Evolutionary conservation across 2,797 vertebrate species (phyloP).

Genomic region (Dicrostonyx torquatus): DNA sequence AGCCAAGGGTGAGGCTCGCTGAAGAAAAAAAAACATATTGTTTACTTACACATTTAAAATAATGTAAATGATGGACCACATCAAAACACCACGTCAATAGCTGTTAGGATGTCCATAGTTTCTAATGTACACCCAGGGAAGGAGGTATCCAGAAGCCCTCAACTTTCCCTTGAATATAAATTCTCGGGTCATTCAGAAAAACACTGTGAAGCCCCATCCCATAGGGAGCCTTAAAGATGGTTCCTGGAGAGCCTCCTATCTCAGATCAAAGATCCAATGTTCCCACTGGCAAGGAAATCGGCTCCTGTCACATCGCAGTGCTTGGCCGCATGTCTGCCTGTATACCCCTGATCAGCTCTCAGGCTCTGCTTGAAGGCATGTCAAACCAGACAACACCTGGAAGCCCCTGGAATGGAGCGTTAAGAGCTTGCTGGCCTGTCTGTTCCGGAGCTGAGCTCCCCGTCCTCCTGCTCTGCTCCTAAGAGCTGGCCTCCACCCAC

Average conservation of each 20-base stretch:
- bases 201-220: not conserved
- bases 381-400: too few relatives aligned
- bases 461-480: not conserved
- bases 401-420: not conserved
- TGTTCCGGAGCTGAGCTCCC: not conserved
- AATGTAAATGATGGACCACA: not conserved
- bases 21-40: not conserved
- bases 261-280: not conserved
- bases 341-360: too few relatives aligned
- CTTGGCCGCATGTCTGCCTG: not conserved
- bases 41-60: not conserved
- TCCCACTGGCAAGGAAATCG: not conserved
- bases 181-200: not conserved
- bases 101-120: not conserved
- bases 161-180: not conserved
- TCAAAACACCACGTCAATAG: not conserved
- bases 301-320: rapidly evolving
- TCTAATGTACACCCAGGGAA: not conserved
- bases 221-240: not conserved
- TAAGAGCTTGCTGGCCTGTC: not conserved
- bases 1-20: not conserved
- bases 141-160: not conserved
- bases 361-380: not conserved
- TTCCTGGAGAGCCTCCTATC: not conserved
- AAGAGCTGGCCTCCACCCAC: not conserved